These are phyloP conservation scores for Andrena hattorfiana DNA, from an alignment of 2,888 invertebrate genomes.

Conservation along the genomic window DNA sequence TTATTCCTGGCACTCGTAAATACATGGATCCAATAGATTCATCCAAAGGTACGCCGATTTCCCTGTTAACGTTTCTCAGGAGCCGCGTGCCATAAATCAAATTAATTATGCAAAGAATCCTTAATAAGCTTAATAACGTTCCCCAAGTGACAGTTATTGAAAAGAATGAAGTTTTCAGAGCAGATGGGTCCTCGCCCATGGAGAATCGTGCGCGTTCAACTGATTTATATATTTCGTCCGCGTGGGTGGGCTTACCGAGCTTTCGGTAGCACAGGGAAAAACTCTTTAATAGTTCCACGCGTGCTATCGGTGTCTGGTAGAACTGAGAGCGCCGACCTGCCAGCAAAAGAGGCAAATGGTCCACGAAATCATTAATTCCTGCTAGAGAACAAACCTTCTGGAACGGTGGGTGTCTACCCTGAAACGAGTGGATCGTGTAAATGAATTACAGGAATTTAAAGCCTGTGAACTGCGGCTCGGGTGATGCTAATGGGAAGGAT, in stretches of 20 bases:
- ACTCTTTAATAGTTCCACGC: conserved; percentile 71
- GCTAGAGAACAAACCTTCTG: not conserved
- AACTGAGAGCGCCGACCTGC: conserved; percentile 51
- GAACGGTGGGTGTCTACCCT: not conserved
- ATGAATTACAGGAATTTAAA: not conserved
- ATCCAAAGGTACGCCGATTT: not conserved
- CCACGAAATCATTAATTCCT: conserved; percentile 54
- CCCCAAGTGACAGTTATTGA: conserved; percentile 67
- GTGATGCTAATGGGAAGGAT: too few species aligned
- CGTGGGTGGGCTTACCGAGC: conserved; percentile 72
- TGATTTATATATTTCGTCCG: conserved; percentile 68
- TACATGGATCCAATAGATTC: not conserved
- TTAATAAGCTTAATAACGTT: conserved; percentile 57
- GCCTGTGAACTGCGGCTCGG: too few species aligned
- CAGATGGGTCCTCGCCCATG: conserved; percentile 60
- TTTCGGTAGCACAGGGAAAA: conserved; percentile 67
- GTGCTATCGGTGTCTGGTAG: conserved; percentile 64
- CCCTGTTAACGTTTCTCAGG: not conserved
- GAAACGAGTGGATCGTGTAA: not conserved
- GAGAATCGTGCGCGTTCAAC: conserved; percentile 64
- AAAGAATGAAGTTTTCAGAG: conserved; percentile 64
- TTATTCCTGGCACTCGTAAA: not conserved
- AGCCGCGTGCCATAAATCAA: conserved; percentile 69
- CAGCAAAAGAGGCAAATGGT: conserved; percentile 34
- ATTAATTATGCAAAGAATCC: conserved; percentile 68